phyloP scores from a whole-genome alignment of 2,888 invertebrate genomes.

The Cloeon dipterum region DNA sequence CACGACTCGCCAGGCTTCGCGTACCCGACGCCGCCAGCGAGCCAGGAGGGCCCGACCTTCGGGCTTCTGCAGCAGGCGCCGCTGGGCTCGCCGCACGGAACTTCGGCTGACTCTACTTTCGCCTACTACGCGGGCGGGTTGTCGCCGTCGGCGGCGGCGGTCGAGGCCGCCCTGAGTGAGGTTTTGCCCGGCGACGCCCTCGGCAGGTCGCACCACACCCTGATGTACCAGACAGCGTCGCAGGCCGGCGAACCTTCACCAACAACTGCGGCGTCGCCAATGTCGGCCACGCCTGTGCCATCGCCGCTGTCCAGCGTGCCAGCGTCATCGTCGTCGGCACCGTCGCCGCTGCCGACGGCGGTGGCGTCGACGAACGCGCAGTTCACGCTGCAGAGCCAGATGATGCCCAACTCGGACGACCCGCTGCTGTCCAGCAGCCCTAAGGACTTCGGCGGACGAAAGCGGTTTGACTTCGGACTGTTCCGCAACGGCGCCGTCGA shows the following conservation, averaged over 20 bases:
- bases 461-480: constrained; percentile 13
- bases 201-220: constrained; percentile 6
- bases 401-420: constrained; percentile 75
- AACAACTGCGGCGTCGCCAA: constrained; percentile 21
- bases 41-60: constrained; percentile 47
- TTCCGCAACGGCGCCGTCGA: constrained; percentile 18
- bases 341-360: constrained; percentile 18
- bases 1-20: constrained; percentile 52
- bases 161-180: constrained; percentile 66
- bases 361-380: constrained; percentile 17
- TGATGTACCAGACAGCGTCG: neutral
- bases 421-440: constrained; percentile 64
- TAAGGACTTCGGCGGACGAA: constrained; percentile 34
- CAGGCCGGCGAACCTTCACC: constrained; percentile 27
- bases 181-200: constrained; percentile 31
- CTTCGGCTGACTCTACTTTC: constrained; percentile 32
- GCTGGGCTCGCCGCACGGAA: constrained; percentile 2
- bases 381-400: constrained; percentile 42
- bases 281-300: constrained; percentile 28
- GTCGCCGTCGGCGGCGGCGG: constrained; percentile 58
- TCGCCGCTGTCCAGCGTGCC: constrained; percentile 20
- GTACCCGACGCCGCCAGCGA: constrained; percentile 73
- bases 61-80: constrained; percentile 13
- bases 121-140: constrained; percentile 46
- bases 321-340: constrained; percentile 13